Percentiles rank a stretch among this genome's conserved stretches.
phyloP scores from a whole-genome alignment of 1,140 invertebrate genomes.

The Bombyx mandarina region DNA sequence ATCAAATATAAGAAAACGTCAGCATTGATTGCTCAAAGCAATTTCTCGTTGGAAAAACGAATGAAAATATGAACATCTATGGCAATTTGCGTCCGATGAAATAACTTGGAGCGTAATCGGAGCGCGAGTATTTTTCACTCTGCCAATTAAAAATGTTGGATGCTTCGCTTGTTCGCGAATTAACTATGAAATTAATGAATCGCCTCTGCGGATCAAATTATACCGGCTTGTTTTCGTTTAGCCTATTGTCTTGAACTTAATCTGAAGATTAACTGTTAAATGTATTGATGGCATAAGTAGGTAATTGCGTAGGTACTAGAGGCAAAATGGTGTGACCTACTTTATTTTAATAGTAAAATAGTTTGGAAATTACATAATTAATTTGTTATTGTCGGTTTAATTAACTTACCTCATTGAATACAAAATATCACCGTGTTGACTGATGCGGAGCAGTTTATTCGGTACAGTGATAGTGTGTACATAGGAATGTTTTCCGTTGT shows the following conservation, averaged over 20 bases:
- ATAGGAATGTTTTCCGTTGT: conserved; percentile 92
- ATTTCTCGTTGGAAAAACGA: not conserved
- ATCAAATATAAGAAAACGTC: not conserved
- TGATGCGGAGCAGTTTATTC: conserved; percentile 92
- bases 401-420: conserved; percentile 90
- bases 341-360: not conserved
- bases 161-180: conserved; percentile 33
- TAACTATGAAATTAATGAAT: conserved; percentile 45
- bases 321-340: not conserved
- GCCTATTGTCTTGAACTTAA: no score
- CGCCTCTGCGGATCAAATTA: conserved; percentile 1
- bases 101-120: conserved; percentile 33
- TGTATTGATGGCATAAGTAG: no score
- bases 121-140: conserved; percentile 50
- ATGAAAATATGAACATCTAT: conserved; percentile 26
- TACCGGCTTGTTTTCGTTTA: not conserved
- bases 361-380: not conserved
- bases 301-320: not conserved
- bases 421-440: conserved; percentile 90
- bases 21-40: conserved; percentile 1
- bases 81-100: conserved; percentile 35
- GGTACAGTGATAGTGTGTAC: conserved; percentile 96
- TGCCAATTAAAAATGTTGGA: conserved; percentile 57
- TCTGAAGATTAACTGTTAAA: no score
- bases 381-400: not conserved